Base-by-base conservation (phyloP, 2,888 invertebrate species). In the Micoletzkya japonica region DNA sequence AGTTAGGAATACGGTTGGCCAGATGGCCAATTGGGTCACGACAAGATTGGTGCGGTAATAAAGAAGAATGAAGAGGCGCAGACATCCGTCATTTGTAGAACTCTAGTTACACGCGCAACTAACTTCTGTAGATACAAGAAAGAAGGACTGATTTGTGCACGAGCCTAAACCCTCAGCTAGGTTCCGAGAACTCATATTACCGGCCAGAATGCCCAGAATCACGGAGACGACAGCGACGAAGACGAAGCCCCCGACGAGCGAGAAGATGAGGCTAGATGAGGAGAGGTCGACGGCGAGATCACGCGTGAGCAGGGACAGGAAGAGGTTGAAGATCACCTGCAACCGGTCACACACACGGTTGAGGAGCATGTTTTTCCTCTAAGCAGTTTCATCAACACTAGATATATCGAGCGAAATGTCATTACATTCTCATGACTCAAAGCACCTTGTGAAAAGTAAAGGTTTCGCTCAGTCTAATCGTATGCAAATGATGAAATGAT, bases 311-410 rank as follows among this genome's bases (percentile, higher is more conserved):
- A 63, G 50, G 10, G 49, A 34, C 50, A 63, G 52, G 14, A 63
- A 28, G 34, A 63, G 63, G 26, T 63, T 63, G 63, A 63, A 63
- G 32, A 63, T 49, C 34, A 50, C 63, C 63, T 63, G n/a, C 3
- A 44, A 56, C 2, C 30, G 56, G 56, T 4, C 4, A 24, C 4
- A 28, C 36, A n/a, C n/a, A n/a, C n/a, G n/a, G n/a, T n/a, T n/a
- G n/a, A n/a, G n/a, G n/a, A n/a, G n/a, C n/a, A n/a, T n/a, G n/a
- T n/a, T n/a, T n/a, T n/a, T n/a, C n/a, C n/a, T n/a, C n/a, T n/a
- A n/a, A n/a, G n/a, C n/a, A n/a, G n/a, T n/a, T n/a, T n/a, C n/a
- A n/a, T n/a, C n/a, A n/a, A n/a, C n/a, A n/a, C n/a, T 39, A 39
- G 7, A 39, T 39, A 39, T 39, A 39, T 39, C 7, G 7, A 39